Evolutionary conservation across 2,113 vertebrate genomes (phyloP), one percentile per base, ranked within the genome.

Genomic region (Daboia siamensis): DNA sequence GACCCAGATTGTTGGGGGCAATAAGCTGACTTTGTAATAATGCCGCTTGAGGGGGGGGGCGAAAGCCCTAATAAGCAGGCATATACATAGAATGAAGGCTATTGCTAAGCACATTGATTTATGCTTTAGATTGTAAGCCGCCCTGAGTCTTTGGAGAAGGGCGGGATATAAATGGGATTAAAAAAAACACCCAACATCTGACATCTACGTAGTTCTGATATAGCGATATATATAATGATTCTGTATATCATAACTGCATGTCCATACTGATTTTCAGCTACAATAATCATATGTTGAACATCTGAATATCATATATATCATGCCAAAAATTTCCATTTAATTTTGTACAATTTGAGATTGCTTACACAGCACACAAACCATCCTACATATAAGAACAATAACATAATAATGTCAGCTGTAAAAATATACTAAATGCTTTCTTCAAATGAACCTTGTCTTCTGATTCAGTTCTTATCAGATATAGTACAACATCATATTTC

Each of bases 401-500:
- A 96, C 90, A 95, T n/a, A 69, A 93, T 93, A 94, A 96, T 17
- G 93, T 95, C 92, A 95, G 96, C 96, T 94, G 95, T 91, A 94
- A 93, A 94, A 48, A 91, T 90, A 95, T 91, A 97, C 92, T 80
- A 95, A 96, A 94, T 92, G 61, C 5, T 88, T 94, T 96, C 92
- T 96, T 95, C 95, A 96, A 94, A 96, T 96, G 1, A 94, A 96
- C 90, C 92, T 95, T 96, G 94, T 96, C 96, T 96, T 92, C 94
- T 95, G 94, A 97, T 97, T 93, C 91, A 95, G 96, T 96, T 95
- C 95, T 95, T 97, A 97, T 96, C 93, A 96, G 97, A 95, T 97
- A 97, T 97, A 96, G 94, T 96, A 96, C 96, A 97, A 97, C 94
- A 97, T 97, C 95, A 92, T 94, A 97, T 96, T 98, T 95, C 96